Conservation (phyloP, 2,797 vertebrate species). For the Botia kubotai region DNA sequence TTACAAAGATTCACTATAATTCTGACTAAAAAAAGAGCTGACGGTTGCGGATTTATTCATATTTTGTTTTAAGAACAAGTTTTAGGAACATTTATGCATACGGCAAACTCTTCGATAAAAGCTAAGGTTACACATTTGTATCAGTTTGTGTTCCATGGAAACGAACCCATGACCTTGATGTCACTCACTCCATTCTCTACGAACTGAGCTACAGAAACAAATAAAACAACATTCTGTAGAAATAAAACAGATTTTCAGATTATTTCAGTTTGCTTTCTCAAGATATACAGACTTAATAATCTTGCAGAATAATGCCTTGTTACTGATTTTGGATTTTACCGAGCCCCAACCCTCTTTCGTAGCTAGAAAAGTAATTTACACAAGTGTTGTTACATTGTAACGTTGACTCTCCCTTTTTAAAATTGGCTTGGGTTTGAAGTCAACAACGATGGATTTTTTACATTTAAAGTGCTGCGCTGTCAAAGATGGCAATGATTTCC, state of each 20-base stretch:
- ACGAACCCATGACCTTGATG: too few species aligned
- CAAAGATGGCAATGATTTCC: conserved; percentile 30
- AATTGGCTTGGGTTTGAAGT: conserved; percentile 11
- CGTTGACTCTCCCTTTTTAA: background rate
- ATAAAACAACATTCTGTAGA: too few species aligned
- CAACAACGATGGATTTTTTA: conserved; percentile 37
- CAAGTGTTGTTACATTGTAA: conserved; percentile 24
- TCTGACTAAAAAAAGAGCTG: too few species aligned
- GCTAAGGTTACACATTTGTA: background rate
- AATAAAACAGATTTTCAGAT: too few species aligned
- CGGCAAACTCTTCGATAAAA: background rate
- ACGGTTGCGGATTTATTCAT: too few species aligned
- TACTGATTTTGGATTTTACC: background rate
- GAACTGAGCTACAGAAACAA: too few species aligned
- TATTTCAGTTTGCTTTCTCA: background rate
- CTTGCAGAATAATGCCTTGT: background rate
- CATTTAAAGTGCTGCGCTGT: conserved; percentile 61
- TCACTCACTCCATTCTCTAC: too few species aligned
- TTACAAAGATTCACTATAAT: too few species aligned
- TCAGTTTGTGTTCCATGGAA: background rate
- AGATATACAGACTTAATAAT: background rate
- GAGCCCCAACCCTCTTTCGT: background rate
- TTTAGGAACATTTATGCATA: background rate
- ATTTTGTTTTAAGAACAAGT: too few species aligned
- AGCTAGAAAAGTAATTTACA: conserved; percentile 2